A percentile compares a stretch with the other conserved stretches of the same genome.
Conservation (phyloP, 2,888 invertebrate genomes). For the Anticlea derivata region DNA sequence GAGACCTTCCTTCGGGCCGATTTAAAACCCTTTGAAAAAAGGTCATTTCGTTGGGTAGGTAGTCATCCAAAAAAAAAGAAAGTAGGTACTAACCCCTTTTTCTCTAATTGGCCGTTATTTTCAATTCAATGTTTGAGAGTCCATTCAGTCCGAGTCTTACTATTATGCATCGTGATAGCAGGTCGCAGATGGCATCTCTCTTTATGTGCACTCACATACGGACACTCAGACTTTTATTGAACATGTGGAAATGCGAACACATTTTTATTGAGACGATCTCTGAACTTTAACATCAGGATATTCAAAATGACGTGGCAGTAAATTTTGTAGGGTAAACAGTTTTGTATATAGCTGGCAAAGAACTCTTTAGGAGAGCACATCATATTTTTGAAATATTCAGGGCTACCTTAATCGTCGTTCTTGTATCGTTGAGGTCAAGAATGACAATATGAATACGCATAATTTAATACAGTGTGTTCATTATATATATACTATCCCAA, state of each 20-base stretch:
- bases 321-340: conserved; percentile 13
- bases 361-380: not conserved
- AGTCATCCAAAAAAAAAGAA: too few relatives aligned
- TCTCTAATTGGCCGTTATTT: conserved; percentile 17
- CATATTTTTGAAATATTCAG: not conserved
- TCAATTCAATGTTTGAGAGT: conserved; percentile 9
- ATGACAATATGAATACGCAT: too few relatives aligned
- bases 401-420: too few relatives aligned
- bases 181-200: conserved; percentile 51
- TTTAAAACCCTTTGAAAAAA: too few relatives aligned
- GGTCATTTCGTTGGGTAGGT: too few relatives aligned
- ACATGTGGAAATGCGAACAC: conserved; percentile 37
- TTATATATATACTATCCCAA: too few relatives aligned
- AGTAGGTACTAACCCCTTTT: not conserved
- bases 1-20: too few relatives aligned
- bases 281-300: conserved; percentile 16
- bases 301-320: conserved; percentile 22
- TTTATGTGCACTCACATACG: conserved; percentile 53
- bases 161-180: conserved; percentile 28
- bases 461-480: too few relatives aligned
- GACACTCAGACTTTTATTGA: conserved; percentile 55
- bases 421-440: too few relatives aligned
- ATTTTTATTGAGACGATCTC: conserved; percentile 38
- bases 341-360: not conserved
- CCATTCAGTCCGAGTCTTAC: conserved; percentile 11